These are phyloP conservation scores for Formica selysi DNA, from an alignment of 1,140 invertebrate species.

Conservation along the genomic window DNA sequence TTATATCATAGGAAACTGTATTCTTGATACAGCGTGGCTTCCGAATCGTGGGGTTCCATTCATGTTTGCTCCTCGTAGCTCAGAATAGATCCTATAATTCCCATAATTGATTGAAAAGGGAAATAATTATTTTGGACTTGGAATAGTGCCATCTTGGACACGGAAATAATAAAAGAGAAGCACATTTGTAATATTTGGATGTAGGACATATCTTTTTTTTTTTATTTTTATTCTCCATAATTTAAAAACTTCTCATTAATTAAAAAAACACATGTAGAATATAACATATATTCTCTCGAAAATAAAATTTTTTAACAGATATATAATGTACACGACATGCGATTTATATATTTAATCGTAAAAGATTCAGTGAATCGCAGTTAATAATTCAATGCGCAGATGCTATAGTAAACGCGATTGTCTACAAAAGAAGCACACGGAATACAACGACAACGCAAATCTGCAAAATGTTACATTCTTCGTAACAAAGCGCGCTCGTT, in stretches of 20 bases:
- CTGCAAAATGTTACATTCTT: constrained; percentile 45
- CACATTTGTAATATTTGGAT: not conserved
- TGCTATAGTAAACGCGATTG: not conserved
- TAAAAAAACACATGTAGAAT: not conserved
- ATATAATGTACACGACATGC: not conserved
- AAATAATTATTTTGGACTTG: not conserved
- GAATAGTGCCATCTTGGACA: not conserved
- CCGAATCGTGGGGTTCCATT: not conserved
- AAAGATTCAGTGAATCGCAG: not conserved
- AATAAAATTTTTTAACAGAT: not conserved
- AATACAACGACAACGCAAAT: constrained; percentile 17
- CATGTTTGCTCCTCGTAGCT: not conserved
- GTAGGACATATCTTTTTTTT: not conserved
- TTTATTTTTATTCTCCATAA: not conserved
- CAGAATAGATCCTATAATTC: not conserved
- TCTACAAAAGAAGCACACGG: not conserved
- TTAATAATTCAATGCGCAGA: constrained; percentile 24
- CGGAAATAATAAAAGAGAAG: not conserved
- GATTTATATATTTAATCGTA: not conserved
- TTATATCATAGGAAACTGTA: constrained; percentile 20
- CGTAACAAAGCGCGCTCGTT: constrained; percentile 58
- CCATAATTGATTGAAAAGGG: not conserved
- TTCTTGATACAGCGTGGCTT: constrained; percentile 19
- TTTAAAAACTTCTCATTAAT: not conserved
- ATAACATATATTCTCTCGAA: not conserved